phyloP scores from a whole-genome alignment of 2,888 invertebrate genomes.

The Lycia hirtaria region DNA sequence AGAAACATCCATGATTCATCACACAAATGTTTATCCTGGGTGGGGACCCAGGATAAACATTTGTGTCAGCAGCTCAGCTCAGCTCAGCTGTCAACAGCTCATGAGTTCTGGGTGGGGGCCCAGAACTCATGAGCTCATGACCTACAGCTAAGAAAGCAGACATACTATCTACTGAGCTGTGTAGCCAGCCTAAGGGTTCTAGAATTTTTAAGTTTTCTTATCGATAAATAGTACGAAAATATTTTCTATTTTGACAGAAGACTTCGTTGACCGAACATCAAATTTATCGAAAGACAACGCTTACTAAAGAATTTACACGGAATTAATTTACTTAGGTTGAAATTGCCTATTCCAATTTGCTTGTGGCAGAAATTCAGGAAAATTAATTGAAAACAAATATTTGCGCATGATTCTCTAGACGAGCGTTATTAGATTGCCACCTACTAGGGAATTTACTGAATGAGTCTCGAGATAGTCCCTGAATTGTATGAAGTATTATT shows the following conservation, averaged over 20 bases:
- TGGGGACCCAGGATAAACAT: too few species aligned
- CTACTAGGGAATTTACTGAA: constrained; percentile 1
- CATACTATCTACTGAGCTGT: too few species aligned
- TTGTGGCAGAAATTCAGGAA: constrained; percentile 34
- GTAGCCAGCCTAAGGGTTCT: too few species aligned
- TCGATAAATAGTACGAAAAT: too few species aligned
- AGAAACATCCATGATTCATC: too few species aligned
- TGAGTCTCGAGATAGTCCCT: neutral
- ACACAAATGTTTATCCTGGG: too few species aligned
- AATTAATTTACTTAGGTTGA: constrained; percentile 40
- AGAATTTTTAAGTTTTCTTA: too few species aligned
- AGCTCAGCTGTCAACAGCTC: too few species aligned
- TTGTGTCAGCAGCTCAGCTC: too few species aligned
- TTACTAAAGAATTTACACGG: constrained; percentile 32
- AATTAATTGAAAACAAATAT: constrained; percentile 43
- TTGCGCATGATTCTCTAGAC: constrained; percentile 32
- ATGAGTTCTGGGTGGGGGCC: too few species aligned
- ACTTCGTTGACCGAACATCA: constrained; percentile 32
- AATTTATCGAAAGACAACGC: constrained; percentile 20
- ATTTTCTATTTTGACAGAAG: neutral
- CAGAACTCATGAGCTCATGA: too few species aligned
- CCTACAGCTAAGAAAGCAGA: too few species aligned
- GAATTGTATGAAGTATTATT: neutral
- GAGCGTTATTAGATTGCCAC: constrained; percentile 18
- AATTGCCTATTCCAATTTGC: constrained; percentile 37